Evolutionary conservation across 1,140 invertebrate species (phyloP).

Genomic region (Danaus plexippus): DNA sequence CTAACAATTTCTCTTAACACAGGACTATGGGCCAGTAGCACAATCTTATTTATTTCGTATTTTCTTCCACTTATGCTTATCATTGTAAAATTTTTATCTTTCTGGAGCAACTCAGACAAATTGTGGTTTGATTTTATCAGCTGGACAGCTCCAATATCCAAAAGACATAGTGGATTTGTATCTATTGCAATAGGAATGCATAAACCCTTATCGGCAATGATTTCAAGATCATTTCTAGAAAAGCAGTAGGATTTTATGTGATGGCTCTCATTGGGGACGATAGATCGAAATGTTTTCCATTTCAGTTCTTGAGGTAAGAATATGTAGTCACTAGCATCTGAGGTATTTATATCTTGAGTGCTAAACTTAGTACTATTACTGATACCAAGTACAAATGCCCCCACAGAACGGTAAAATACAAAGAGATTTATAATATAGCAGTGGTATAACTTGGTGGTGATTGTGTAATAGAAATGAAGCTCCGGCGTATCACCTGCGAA

Average conservation of each 20-base stretch:
- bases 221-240: slow-evolving; percentile 16
- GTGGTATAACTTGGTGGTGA: slow-evolving; percentile 27
- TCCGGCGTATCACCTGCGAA: slow-evolving; percentile 33
- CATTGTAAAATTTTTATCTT: slow-evolving; percentile 36
- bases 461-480: slow-evolving; percentile 48
- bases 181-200: slow-evolving; percentile 39
- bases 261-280: slow-evolving; percentile 29
- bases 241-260: slow-evolving; percentile 44
- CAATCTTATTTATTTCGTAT: slow-evolving; percentile 41
- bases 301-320: slow-evolving; percentile 21
- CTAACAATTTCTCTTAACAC: slow-evolving; percentile 36
- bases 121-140: slow-evolving; percentile 39
- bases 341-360: slow-evolving; percentile 9
- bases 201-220: slow-evolving; percentile 19
- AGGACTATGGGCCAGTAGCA: slow-evolving; percentile 42
- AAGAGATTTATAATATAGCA: slow-evolving; percentile 48
- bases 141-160: slow-evolving; percentile 31
- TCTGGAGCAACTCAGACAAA: slow-evolving; percentile 27
- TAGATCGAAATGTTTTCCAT: slow-evolving; percentile 31
- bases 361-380: slow-evolving; percentile 27
- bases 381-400: slow-evolving; percentile 35
- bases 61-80: slow-evolving; percentile 31
- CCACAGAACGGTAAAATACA: slow-evolving; percentile 38
- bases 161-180: slow-evolving; percentile 18
- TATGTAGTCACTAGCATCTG: slow-evolving; percentile 2